Evolutionary conservation across 2,797 vertebrate genomes (phyloP).

Genomic region (Nannoperca australis): DNA sequence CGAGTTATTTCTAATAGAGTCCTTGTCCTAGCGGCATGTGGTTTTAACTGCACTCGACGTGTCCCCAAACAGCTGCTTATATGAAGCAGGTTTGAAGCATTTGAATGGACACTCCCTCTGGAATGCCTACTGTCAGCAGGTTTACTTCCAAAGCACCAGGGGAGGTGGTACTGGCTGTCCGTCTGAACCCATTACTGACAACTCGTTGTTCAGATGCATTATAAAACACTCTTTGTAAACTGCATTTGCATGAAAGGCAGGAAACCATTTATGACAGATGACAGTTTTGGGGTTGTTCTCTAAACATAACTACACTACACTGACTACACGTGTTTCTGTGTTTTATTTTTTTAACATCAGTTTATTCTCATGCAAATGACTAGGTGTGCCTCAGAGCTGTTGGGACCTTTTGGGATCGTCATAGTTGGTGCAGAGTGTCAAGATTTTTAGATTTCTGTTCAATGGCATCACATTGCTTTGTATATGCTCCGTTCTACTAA

Average conservation of each 20-base stretch:
- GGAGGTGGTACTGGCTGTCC: slow-evolving; percentile 50
- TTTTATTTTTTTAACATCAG: not conserved
- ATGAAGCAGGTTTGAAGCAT: slow-evolving; percentile 62
- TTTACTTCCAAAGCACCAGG: slow-evolving; percentile 66
- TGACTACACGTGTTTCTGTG: not conserved
- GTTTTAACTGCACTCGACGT: slow-evolving; percentile 26
- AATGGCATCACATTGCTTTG: not conserved
- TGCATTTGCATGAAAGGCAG: not conserved
- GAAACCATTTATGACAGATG: not conserved
- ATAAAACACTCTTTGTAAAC: not conserved
- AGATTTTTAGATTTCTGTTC: not conserved
- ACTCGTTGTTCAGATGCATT: slow-evolving; percentile 15
- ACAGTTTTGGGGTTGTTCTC: not conserved
- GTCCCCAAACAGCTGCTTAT: slow-evolving; percentile 60
- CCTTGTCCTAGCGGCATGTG: not conserved
- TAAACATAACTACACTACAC: too few relatives aligned
- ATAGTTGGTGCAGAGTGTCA: not conserved
- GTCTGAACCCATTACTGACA: slow-evolving; percentile 48
- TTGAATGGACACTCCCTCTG: slow-evolving; percentile 67
- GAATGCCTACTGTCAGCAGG: slow-evolving; percentile 77
- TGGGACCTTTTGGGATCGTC: not conserved
- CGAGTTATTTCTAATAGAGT: not conserved
- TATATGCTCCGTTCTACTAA: not conserved
- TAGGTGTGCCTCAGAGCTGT: not conserved
- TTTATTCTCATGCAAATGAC: not conserved